Evolutionary conservation across 2,797 vertebrate genomes (phyloP), one percentile per base, ranked within the genome.

Genomic region (Gephyroberyx darwinii): DNA sequence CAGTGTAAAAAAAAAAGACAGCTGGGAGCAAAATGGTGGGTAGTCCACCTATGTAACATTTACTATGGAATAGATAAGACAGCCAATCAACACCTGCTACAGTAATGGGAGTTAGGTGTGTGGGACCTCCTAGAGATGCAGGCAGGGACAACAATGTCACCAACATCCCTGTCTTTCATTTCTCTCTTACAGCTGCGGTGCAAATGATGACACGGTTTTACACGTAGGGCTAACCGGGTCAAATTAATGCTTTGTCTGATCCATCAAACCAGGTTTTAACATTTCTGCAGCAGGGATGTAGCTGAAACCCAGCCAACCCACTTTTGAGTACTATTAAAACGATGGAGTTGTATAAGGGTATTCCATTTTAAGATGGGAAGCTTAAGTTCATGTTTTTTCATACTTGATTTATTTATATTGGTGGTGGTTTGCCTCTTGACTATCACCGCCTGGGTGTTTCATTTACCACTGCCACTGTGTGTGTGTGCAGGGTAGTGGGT

Each of bases 31-130:
- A 26, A 26, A 26, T 26, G 26, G 26, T 26, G 26, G 26, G 26
- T 26, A 26, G 26, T 26, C 26, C 26, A 26, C 33, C 5, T 39
- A n/a, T 13, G 26, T 26, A 41, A 10, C 2, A 39, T 39, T 39
- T 39, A 39, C 31, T 7, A 69, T 39, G 41, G 43, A 30, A 63
- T 0, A 22, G 12, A 53, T 47, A 47, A 73, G 5, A 0, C 39
- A 59, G 31, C 71, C 74, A 72, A 62, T 61, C 53, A 73, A 72
- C 67, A 77, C 72, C 65, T 61, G 78, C 35, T 60, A 41, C 64
- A 62, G 50, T 55, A 65, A 57, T 26, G 4, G 63, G 0, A 12
- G 19, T 5, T 33, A 54, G 13, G 48, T 54, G 65, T 37, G 65
- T 41, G 3, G 26, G 26, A 52, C 22, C 52, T 3, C 41, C 12